These are phyloP conservation scores for Falco biarmicus DNA, from an alignment of 2,797 vertebrate species.

Conservation along the genomic window DNA sequence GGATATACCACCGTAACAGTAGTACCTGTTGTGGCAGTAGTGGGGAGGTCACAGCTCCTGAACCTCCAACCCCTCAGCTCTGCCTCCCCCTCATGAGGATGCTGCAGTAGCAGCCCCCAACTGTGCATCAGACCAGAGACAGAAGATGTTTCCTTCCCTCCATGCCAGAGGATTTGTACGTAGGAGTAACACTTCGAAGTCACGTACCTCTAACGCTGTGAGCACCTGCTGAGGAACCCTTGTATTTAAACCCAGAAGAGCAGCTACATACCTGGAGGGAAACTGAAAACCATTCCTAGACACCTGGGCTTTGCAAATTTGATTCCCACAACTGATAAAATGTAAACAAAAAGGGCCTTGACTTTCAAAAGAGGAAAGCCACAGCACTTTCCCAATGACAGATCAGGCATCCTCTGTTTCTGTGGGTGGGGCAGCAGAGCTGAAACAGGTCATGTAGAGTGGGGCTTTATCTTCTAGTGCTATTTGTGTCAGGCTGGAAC, in stretches of 20 bases:
- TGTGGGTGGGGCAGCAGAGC: background rate
- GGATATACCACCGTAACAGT: too few species aligned
- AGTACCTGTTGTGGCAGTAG: accelerated
- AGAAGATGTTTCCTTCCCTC: background rate
- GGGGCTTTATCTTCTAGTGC: background rate
- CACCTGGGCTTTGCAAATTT: conserved; percentile 61
- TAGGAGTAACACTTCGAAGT: background rate
- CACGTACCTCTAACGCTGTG: background rate
- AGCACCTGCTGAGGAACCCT: conserved; percentile 33
- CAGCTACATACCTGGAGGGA: conserved; percentile 10
- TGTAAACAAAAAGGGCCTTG: background rate
- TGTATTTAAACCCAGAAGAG: background rate
- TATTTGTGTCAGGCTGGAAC: background rate
- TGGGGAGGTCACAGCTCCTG: background rate
- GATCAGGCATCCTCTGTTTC: background rate
- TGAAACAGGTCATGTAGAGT: background rate
- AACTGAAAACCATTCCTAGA: conserved; percentile 8
- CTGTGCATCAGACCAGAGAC: background rate
- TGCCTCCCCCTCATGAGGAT: background rate
- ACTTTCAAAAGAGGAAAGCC: conserved; percentile 50
- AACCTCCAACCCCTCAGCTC: background rate
- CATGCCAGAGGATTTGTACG: background rate
- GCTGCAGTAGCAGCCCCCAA: background rate
- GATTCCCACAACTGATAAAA: conserved; percentile 61
- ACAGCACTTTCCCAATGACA: background rate